Conservation (phyloP, 2,888 invertebrate species). For the Tricholauxania praeusta region DNA sequence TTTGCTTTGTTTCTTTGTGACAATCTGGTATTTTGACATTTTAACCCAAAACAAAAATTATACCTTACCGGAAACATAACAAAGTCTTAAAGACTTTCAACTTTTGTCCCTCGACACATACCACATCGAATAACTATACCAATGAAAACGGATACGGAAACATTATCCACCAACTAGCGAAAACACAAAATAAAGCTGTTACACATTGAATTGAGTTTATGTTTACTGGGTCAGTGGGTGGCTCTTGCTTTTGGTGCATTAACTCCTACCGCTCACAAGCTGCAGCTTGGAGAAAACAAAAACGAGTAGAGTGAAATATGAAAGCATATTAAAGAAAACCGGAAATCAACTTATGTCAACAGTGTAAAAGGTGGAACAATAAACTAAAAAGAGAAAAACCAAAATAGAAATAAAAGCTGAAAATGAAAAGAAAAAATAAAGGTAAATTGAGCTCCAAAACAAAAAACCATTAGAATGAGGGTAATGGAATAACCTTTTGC, state of each 20-base stretch:
- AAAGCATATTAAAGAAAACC: conserved; percentile 24
- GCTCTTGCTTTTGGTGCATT: not conserved
- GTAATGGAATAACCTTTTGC: not conserved
- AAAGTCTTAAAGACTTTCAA: not conserved
- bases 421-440: no score
- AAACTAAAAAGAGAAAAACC: not conserved
- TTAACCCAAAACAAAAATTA: not conserved
- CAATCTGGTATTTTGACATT: not conserved
- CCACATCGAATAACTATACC: not conserved
- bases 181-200: conserved; percentile 40
- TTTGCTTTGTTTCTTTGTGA: no score
- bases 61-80: conserved; percentile 15
- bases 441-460: no score
- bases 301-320: not conserved
- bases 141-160: conserved; percentile 28
- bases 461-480: no score
- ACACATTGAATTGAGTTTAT: conserved; percentile 44
- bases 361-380: conserved; percentile 52
- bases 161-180: conserved; percentile 14
- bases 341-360: conserved; percentile 57
- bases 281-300: not conserved
- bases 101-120: not conserved
- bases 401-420: no score
- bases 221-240: conserved; percentile 45
- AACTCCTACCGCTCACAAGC: not conserved